Conservation (phyloP, 2,888 invertebrate species). For the Galerucella calmariensis region DNA sequence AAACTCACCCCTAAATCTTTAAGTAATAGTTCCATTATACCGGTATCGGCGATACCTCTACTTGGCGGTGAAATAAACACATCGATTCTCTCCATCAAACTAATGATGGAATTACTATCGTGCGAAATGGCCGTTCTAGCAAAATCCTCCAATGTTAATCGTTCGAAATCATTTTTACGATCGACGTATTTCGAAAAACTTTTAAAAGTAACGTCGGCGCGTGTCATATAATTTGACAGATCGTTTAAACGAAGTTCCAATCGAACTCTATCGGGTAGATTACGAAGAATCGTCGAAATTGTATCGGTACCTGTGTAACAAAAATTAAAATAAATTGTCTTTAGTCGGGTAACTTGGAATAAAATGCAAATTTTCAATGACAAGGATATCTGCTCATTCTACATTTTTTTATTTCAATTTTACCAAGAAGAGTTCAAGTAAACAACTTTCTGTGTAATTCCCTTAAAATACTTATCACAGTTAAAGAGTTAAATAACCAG, state of each 20-base stretch:
- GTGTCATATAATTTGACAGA: constrained; percentile 70
- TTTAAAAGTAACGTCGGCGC: constrained; percentile 71
- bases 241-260: constrained; percentile 73
- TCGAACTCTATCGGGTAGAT: constrained; percentile 64
- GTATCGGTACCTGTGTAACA: constrained; percentile 49
- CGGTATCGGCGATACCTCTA: constrained; percentile 59
- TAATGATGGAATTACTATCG: constrained; percentile 72
- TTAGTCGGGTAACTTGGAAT: too few relatives aligned
- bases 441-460: constrained; percentile 1
- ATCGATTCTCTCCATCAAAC: constrained; percentile 75
- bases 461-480: background rate
- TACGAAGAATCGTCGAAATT: constrained; percentile 54
- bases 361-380: too few relatives aligned
- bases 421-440: too few relatives aligned
- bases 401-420: too few relatives aligned
- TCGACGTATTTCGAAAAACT: constrained; percentile 72
- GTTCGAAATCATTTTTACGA: constrained; percentile 65
- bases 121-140: constrained; percentile 78
- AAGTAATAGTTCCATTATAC: constrained; percentile 52
- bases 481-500: too few relatives aligned
- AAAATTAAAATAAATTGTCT: too few relatives aligned
- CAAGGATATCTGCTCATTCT: too few relatives aligned
- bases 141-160: constrained; percentile 76
- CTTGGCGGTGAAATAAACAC: constrained; percentile 70
- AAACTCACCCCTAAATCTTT: constrained; percentile 54